phyloP scores from a whole-genome alignment of 1,140 invertebrate genomes.

The Lamellibrachia luymesi region DNA sequence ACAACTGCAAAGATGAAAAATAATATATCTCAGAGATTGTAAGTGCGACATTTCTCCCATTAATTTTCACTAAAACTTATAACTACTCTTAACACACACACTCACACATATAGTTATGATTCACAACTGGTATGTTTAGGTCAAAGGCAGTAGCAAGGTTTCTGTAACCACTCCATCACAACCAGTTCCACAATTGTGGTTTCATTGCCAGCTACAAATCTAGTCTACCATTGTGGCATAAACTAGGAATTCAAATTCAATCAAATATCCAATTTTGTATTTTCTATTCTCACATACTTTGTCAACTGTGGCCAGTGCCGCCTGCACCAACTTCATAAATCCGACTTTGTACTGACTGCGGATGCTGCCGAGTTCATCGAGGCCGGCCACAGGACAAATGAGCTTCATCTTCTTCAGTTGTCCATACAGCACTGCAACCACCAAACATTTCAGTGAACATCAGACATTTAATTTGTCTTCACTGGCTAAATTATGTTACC shows the following conservation, averaged over 20 bases:
- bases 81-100: no score
- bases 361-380: conserved; percentile 8
- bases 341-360: conserved; percentile 9
- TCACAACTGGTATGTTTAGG: neutral
- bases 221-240: no score
- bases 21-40: no score
- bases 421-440: neutral
- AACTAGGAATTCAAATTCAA: no score
- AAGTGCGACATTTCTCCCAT: no score
- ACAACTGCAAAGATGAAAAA: no score
- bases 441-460: neutral
- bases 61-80: no score
- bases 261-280: neutral
- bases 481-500: no score
- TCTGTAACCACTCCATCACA: neutral
- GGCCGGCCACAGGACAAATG: neutral
- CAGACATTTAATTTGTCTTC: no score
- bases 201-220: neutral
- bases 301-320: neutral
- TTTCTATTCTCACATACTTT: neutral
- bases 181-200: neutral
- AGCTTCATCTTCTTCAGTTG: conserved; percentile 11
- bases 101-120: neutral
- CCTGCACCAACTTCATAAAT: conserved; percentile 10
- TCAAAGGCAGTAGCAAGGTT: neutral